A percentile compares a stretch with the other conserved stretches of the same genome.
These are phyloP conservation scores for Epinephelus coioides DNA, from an alignment of 2,797 vertebrate species.

Conservation along the genomic window DNA sequence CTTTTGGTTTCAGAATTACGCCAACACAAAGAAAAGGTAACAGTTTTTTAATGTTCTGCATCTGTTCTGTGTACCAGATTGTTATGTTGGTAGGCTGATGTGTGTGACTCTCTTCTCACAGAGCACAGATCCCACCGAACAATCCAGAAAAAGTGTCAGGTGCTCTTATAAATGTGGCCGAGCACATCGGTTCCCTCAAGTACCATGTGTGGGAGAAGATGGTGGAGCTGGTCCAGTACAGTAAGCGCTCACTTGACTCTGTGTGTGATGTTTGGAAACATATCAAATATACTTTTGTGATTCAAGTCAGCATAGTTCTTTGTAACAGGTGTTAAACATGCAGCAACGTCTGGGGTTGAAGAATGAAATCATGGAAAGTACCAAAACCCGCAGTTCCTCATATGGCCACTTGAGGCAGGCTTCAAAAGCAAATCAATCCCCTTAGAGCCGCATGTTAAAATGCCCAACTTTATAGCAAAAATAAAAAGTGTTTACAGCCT, in stretches of 20 bases:
- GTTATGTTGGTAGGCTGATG: background rate
- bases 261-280: background rate
- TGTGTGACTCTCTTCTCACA: conserved; percentile 47
- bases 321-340: no score
- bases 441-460: no score
- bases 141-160: conserved; percentile 77
- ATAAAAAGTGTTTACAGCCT: no score
- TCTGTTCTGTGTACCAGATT: background rate
- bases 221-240: conserved; percentile 83
- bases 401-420: no score
- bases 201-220: conserved; percentile 88
- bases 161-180: conserved; percentile 82
- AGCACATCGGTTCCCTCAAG: conserved; percentile 85
- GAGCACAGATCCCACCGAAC: conserved; percentile 75
- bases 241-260: conserved; percentile 69
- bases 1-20: conserved; percentile 81
- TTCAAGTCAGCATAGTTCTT: background rate
- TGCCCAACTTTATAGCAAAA: no score
- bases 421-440: no score
- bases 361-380: no score
- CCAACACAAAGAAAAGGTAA: conserved; percentile 84
- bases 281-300: background rate
- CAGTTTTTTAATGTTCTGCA: background rate
- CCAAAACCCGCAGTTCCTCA: no score
- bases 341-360: no score